Base-by-base conservation (phyloP, 2,113 vertebrate genomes). In the Cyanoliseus patagonus region DNA sequence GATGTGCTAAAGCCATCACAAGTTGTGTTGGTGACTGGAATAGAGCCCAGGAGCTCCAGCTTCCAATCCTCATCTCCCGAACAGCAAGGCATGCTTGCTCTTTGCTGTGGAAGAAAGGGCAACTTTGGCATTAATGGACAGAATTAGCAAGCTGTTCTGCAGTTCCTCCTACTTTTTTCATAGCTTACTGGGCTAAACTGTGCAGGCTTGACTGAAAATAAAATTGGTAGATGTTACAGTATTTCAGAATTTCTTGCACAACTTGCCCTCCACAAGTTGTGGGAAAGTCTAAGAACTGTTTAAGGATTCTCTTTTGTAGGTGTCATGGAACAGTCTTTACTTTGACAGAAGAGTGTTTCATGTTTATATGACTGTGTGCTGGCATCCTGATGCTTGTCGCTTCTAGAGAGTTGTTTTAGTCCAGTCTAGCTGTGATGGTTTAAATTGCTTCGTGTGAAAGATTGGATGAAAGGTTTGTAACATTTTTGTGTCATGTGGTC, bases 231-330 rank as follows among this genome's bases (percentile, higher is more conserved):
- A 85, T 92, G 47, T 88, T 96, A 96, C 14, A 31, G 46, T 77
- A 74, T 84, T 86, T 91, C 64, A 90, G 80, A 78, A 88, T 86
- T 94, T 89, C 69, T 91, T 89, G 44, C 35, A 68, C 66, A 95
- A 84, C 69, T 82, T 91, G 81, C 66, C 73, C 62, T 79, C 25
- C 46, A 37, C 35, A 82, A 95, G 68, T 94, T 0, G 4, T 78
- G 47, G 46, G 82, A 78, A 95, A 94, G 61, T 87, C 88, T 82
- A 72, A 95, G 88, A 94, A 88, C 92, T 92, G 80, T 78, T 90
- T 93, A 90, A 97, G 52, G 47, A 94, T 93, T 96, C 85, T 83
- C 57, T 90, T 93, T 83, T 67, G 80, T 88, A 95, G 83, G 94
- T 93, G 94, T 93, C 76, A 67, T 92, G 88, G 92, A 90, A 94